Percentiles rank a stretch among this genome's conserved stretches.
These are phyloP conservation scores for Drosophila recens DNA, from an alignment of 2,888 invertebrate species.

Conservation along the genomic window DNA sequence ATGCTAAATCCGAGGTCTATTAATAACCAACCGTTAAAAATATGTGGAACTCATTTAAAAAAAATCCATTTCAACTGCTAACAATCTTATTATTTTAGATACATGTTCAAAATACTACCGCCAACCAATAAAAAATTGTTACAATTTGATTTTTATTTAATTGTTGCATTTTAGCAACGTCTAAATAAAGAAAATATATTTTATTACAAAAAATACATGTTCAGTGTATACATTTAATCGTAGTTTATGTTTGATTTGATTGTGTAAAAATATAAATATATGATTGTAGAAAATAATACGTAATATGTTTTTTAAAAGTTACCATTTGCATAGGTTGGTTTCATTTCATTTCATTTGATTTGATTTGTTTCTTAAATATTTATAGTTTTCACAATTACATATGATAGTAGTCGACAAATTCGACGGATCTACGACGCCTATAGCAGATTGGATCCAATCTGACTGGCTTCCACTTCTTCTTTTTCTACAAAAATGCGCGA, in stretches of 20 bases:
- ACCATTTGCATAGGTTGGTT: conserved; percentile 32
- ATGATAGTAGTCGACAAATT: conserved; percentile 85
- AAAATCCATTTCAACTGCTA: no score
- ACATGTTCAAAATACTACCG: no score
- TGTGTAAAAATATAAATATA: conserved; percentile 75
- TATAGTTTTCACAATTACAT: conserved; percentile 65
- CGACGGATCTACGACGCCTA: conserved; percentile 83
- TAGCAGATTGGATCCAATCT: conserved; percentile 85
- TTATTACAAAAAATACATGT: conserved; percentile 77
- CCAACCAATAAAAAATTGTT: conserved; percentile 3
- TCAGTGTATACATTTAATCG: conserved; percentile 53
- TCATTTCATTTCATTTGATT: conserved; percentile 19
- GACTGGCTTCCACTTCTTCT: conserved; percentile 85
- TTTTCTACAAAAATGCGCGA: conserved; percentile 72
- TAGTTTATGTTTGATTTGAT: conserved; percentile 59
- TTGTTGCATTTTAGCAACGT: conserved; percentile 32
- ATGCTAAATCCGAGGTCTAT: no score
- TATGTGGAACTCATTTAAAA: no score
- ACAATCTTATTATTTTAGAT: no score
- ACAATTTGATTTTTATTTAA: conserved; percentile 23
- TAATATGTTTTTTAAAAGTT: conserved; percentile 45
- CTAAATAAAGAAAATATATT: conserved; percentile 53
- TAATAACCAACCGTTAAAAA: no score
- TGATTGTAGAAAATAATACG: conserved; percentile 70
- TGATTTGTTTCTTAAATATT: conserved; percentile 30